Conservation (phyloP, 2,888 invertebrate species). For the Magallana nippona region DNA sequence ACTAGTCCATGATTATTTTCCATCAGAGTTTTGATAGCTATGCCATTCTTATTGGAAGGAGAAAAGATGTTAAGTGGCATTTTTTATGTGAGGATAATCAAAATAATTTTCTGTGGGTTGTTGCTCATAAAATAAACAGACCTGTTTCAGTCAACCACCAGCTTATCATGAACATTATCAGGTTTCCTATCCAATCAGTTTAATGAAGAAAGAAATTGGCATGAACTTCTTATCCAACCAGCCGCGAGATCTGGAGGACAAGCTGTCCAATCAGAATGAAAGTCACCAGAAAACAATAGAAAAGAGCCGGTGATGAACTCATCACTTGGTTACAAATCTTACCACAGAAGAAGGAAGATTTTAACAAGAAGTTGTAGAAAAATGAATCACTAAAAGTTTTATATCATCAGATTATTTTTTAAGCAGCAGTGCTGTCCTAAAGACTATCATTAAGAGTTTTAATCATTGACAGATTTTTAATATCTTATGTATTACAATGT, state of each 20-base stretch:
- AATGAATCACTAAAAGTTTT: neutral
- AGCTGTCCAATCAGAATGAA: no score
- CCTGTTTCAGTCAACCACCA: neutral
- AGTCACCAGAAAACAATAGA: no score
- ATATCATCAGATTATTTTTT: neutral
- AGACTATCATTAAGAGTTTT: neutral
- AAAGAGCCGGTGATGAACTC: no score
- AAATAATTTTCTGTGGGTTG: neutral
- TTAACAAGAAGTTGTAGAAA: neutral
- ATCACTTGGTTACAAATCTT: no score
- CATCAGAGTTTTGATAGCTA: neutral
- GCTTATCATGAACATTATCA: neutral
- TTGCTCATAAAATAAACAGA: neutral
- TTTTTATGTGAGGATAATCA: neutral
- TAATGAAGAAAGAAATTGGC: neutral
- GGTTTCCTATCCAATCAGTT: neutral
- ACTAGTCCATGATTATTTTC: neutral
- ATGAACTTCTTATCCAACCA: neutral
- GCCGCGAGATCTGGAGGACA: neutral
- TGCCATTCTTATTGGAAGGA: slow-evolving; percentile 3
- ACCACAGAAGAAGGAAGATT: no score
- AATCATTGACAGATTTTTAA: neutral
- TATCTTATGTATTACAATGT: neutral
- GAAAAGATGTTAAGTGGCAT: neutral
- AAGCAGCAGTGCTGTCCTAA: slow-evolving; percentile 15